Percentiles rank a stretch among this genome's conserved stretches.
Conservation (phyloP, 2,113 vertebrate species). For the Phaethornis superciliosus region DNA sequence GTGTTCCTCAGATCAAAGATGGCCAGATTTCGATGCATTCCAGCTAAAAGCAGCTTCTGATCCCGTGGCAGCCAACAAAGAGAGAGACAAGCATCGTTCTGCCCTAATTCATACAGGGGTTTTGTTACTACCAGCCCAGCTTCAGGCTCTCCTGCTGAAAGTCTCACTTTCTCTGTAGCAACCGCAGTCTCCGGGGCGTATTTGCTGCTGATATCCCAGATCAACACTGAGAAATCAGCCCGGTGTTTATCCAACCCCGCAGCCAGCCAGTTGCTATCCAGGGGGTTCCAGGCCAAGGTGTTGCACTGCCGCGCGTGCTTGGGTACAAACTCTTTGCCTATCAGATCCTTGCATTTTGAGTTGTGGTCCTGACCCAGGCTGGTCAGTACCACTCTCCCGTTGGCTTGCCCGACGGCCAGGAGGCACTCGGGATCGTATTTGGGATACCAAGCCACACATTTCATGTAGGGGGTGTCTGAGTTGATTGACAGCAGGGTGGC, state of each 20-base stretch:
- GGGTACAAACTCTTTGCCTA: slow-evolving; percentile 97
- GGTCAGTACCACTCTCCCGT: slow-evolving; percentile 95
- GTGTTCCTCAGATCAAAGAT: slow-evolving; percentile 97
- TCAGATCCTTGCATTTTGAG: slow-evolving; percentile 92
- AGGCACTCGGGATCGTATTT: slow-evolving; percentile 95
- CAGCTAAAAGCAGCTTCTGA: slow-evolving; percentile 93
- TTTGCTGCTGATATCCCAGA: slow-evolving; percentile 98
- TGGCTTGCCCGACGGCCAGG: slow-evolving; percentile 95
- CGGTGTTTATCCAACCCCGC: slow-evolving; percentile 96
- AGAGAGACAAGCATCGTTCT: slow-evolving; percentile 96
- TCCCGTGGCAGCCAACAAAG: slow-evolving; percentile 98
- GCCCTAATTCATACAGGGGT: slow-evolving; percentile 92
- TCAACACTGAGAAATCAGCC: slow-evolving; percentile 95
- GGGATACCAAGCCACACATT: slow-evolving; percentile 99
- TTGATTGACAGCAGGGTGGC: slow-evolving; percentile 94
- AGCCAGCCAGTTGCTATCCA: slow-evolving; percentile 94
- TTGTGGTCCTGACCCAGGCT: slow-evolving; percentile 96
- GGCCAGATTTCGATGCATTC: slow-evolving; percentile 96
- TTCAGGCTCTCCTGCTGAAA: slow-evolving; percentile 86
- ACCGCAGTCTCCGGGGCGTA: slow-evolving; percentile 86
- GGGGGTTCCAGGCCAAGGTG: slow-evolving; percentile 94
- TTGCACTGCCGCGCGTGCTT: slow-evolving; percentile 98
- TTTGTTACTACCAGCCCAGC: slow-evolving; percentile 90
- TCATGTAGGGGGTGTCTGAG: slow-evolving; percentile 97
- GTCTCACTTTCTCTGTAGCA: slow-evolving; percentile 88